Evolutionary conservation across 30 jellyfish, hydroid and myxozoan genomes (phyloP).

Genomic region (Chrysaora quinquecirrha): DNA sequence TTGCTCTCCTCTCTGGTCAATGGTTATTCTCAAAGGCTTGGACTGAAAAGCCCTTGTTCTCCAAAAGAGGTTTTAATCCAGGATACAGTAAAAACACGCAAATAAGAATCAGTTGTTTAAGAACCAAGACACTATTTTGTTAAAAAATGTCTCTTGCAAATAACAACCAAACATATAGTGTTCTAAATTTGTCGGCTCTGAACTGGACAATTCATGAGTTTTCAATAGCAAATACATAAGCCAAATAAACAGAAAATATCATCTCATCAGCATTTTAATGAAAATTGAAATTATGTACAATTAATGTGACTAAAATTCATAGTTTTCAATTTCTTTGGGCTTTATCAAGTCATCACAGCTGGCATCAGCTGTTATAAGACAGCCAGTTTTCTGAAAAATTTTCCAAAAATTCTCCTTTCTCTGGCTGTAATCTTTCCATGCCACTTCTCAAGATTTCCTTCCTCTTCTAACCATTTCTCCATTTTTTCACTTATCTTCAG

Average conservation of each 20-base stretch:
- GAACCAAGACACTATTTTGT: too few relatives aligned
- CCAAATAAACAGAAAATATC: neutral
- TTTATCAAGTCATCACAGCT: conserved; percentile 19
- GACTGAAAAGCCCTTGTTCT: too few relatives aligned
- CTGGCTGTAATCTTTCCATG: conserved; percentile 48
- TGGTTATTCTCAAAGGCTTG: too few relatives aligned
- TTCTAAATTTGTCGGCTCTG: neutral
- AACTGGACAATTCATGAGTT: neutral
- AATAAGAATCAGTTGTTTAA: too few relatives aligned
- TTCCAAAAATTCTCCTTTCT: conserved; percentile 45
- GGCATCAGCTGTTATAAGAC: conserved; percentile 43
- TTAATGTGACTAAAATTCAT: neutral
- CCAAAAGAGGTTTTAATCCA: too few relatives aligned
- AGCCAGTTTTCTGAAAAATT: conserved; percentile 49
- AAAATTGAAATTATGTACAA: neutral
- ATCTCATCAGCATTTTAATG: neutral
- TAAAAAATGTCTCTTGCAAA: too few relatives aligned
- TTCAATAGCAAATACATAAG: neutral
- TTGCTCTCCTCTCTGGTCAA: too few relatives aligned
- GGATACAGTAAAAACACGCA: too few relatives aligned
- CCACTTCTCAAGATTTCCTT: conserved; percentile 48
- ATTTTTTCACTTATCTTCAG: conserved; percentile 37
- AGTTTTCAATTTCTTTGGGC: conserved; percentile 55
- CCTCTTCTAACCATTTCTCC: conserved; percentile 46
- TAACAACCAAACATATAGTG: too few relatives aligned